These are phyloP conservation scores for Stegostoma tigrinum DNA, from an alignment of 2,113 vertebrate species.

Conservation along the genomic window DNA sequence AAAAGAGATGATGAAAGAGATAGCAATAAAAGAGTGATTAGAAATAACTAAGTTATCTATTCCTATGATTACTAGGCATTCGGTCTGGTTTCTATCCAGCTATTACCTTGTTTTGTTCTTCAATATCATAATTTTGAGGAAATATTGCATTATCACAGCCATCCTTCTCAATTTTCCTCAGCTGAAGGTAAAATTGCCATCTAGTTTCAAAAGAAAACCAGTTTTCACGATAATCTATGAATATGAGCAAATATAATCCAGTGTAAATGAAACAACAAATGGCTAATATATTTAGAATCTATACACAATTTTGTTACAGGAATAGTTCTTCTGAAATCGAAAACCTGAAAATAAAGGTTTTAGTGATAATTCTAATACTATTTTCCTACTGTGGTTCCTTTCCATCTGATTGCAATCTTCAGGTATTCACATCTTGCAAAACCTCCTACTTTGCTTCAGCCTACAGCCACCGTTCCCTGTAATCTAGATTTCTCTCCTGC, in stretches of 20 bases:
- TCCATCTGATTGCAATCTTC: not conserved
- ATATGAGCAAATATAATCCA: not conserved
- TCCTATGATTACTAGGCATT: not conserved
- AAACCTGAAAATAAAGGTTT: not conserved
- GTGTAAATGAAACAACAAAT: not conserved
- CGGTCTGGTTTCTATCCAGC: not conserved
- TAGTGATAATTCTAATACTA: not conserved
- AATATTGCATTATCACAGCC: conserved; percentile 35
- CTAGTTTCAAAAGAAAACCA: conserved; percentile 41
- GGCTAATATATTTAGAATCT: not conserved
- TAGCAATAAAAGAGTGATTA: not conserved
- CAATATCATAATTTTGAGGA: conserved; percentile 33
- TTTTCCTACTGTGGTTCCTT: not conserved
- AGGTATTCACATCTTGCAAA: not conserved
- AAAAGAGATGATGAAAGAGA: not conserved
- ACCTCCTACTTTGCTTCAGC: not conserved
- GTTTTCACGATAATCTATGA: conserved; percentile 40
- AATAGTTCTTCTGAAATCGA: not conserved
- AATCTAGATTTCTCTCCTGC: not conserved
- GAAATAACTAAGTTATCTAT: not conserved
- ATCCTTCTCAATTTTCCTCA: conserved; percentile 37
- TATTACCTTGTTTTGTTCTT: conserved; percentile 38
- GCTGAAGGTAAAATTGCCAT: conserved; percentile 41
- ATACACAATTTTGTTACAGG: not conserved
- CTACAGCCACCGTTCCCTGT: not conserved